phyloP scores from a whole-genome alignment of 2,888 invertebrate genomes.

The Erebia aethiops region DNA sequence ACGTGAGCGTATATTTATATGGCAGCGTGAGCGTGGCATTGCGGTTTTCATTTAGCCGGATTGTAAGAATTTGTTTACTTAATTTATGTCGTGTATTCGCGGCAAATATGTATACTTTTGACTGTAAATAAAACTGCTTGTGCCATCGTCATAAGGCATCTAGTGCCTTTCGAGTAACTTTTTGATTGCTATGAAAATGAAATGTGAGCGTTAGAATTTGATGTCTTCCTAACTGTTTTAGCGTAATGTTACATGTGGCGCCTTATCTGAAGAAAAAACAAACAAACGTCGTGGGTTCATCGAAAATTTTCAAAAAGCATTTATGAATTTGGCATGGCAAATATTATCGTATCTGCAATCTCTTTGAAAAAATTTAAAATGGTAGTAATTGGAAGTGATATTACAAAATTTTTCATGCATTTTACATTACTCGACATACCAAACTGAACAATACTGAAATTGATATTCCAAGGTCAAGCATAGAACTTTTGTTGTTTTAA shows the following conservation, averaged over 20 bases:
- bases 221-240: conserved; percentile 42
- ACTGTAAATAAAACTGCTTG: conserved; percentile 31
- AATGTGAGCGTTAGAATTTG: conserved; percentile 31
- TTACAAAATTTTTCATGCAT: neutral
- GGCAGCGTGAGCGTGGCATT: too few relatives aligned
- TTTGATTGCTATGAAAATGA: conserved; percentile 26
- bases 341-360: too few relatives aligned
- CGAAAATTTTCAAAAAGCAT: neutral
- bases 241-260: conserved; percentile 28
- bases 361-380: too few relatives aligned
- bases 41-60: neutral
- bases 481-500: neutral
- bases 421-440: neutral
- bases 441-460: neutral
- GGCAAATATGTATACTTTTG: conserved; percentile 20
- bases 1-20: neutral
- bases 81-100: conserved; percentile 8
- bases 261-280: conserved; percentile 19
- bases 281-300: neutral
- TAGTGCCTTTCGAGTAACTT: conserved; percentile 32
- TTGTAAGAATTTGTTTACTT: neutral
- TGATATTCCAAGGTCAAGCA: neutral
- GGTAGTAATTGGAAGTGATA: too few relatives aligned
- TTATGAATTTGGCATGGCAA: too few relatives aligned
- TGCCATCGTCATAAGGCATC: conserved; percentile 33